phyloP scores from a whole-genome alignment of 2,113 vertebrate genomes.

The Malaclemys terrapin region DNA sequence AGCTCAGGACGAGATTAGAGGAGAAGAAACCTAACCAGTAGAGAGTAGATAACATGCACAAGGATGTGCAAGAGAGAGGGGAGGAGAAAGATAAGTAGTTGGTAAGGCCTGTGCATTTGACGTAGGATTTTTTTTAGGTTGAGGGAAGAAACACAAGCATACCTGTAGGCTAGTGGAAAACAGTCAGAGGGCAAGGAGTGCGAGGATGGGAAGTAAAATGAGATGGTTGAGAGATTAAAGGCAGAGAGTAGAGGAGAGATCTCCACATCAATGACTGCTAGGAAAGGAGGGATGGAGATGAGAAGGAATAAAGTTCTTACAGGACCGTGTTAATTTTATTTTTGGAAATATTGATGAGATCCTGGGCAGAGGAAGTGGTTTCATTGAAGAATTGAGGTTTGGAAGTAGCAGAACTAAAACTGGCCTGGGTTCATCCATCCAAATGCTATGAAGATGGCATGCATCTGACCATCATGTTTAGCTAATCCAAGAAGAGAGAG shows the following conservation, averaged over 20 bases:
- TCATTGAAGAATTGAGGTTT: background rate
- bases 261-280: background rate
- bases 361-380: background rate
- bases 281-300: background rate
- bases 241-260: background rate
- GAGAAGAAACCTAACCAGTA: accelerated
- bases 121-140: background rate
- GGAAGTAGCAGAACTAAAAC: background rate
- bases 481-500: background rate
- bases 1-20: background rate
- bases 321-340: background rate
- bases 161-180: background rate
- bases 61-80: background rate
- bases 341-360: background rate
- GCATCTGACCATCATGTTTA: background rate
- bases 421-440: background rate
- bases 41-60: background rate
- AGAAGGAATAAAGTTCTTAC: background rate
- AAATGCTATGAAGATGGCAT: background rate
- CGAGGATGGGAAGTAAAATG: background rate
- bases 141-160: background rate
- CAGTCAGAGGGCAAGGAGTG: background rate
- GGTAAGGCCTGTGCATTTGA: background rate
- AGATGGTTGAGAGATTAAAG: background rate
- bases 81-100: background rate